Conservation (phyloP, 2,888 invertebrate species). For the Cantharis rufa region DNA sequence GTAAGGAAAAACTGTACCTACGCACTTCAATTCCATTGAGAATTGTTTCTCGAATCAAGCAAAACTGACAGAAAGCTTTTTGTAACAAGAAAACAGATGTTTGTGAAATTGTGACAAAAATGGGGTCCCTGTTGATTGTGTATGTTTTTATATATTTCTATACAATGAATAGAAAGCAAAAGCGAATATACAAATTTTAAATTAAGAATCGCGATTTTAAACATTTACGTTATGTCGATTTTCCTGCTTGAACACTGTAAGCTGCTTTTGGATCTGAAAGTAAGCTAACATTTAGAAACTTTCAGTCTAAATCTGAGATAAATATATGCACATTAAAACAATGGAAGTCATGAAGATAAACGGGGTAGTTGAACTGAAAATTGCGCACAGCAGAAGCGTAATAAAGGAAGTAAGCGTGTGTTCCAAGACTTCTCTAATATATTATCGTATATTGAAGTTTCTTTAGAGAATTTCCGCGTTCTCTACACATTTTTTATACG, state of each 20-base stretch:
- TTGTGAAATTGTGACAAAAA: not conserved
- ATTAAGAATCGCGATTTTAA: not conserved
- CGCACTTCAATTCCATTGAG: not conserved
- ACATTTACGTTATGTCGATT: not conserved
- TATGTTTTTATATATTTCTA: not conserved
- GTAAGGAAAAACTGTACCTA: not conserved
- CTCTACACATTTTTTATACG: not conserved
- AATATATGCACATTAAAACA: conserved; percentile 17
- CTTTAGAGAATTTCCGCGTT: not conserved
- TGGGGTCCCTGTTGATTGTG: not conserved
- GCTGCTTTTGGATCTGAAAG: not conserved
- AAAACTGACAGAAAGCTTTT: not conserved
- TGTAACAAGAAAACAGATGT: not conserved
- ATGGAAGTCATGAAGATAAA: conserved; percentile 7
- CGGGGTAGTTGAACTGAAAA: conserved; percentile 17
- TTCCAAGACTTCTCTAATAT: conserved; percentile 6
- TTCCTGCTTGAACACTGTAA: not conserved
- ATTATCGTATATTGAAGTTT: not conserved
- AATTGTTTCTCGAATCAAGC: not conserved
- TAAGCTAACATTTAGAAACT: not conserved
- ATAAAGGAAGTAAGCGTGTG: conserved; percentile 6
- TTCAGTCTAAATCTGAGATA: not conserved
- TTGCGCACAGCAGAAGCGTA: conserved; percentile 8
- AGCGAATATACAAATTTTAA: not conserved
- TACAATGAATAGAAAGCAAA: not conserved